Percentiles rank a stretch among this genome's conserved stretches.
These are phyloP conservation scores for Sciurus niger DNA, from an alignment of 2,113 vertebrate genomes.

Conservation along the genomic window DNA sequence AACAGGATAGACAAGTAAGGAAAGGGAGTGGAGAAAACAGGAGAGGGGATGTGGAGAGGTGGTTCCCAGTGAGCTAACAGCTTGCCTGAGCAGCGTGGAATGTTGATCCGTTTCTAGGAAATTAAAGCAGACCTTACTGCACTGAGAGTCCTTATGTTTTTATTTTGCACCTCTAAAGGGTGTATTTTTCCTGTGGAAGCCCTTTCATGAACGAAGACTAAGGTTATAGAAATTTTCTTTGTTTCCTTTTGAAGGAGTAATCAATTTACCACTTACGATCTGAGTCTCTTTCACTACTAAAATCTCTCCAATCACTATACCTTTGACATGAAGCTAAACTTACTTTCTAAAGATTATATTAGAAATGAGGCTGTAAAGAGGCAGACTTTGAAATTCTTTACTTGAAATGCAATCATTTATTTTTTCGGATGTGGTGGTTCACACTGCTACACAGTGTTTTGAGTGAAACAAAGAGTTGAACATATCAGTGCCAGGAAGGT, in stretches of 20 bases:
- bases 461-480: not conserved
- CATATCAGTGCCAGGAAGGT: not conserved
- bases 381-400: not conserved
- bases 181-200: constrained; percentile 6
- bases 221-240: constrained; percentile 29
- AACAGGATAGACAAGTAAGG: no score
- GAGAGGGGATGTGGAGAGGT: not conserved
- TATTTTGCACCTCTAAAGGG: not conserved
- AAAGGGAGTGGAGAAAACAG: not conserved
- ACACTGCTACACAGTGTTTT: not conserved
- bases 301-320: not conserved
- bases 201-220: not conserved
- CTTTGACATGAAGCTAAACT: not conserved
- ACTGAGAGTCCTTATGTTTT: not conserved
- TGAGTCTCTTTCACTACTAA: constrained; percentile 1
- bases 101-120: not conserved
- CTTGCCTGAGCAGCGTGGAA: not conserved
- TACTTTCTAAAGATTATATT: not conserved
- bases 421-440: not conserved
- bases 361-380: not conserved
- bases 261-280: constrained; percentile 22
- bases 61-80: not conserved
- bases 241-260: not conserved
- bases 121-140: not conserved
- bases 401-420: constrained; percentile 1